Evolutionary conservation across 2,113 vertebrate species (phyloP), one percentile per base, ranked within the genome.

Genomic region (Numida meleagris): DNA sequence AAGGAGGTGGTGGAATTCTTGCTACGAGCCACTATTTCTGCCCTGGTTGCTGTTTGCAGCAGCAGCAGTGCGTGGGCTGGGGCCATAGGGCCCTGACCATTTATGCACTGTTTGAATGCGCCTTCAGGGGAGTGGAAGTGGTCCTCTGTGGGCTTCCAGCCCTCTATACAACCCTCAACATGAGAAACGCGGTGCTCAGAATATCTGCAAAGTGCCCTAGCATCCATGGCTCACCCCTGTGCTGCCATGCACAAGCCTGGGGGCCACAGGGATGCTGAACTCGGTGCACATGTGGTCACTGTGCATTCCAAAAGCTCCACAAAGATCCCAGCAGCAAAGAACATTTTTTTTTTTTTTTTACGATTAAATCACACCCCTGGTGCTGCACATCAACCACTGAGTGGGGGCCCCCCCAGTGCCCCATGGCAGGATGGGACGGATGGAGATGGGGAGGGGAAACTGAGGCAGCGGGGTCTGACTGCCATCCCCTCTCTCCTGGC

Each of bases 221-320:
- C 71, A 45, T 50, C 38, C 27, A 3, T 38, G 43, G 14, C n/a
- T 58, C 33, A n/a, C 59, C 38, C 42, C 17, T 1, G 1, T 51
- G 50, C 31, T 46, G 15, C 62, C 42, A n/a, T 21, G 25, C 36
- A 17, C 23, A 72, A 9, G 25, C 58, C 36, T 46, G 16, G 43
- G 42, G n/a, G 51, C 29, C 14, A 9, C 4, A 10, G 27, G 31
- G 38, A 34, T 53, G 13, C 19, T 2, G 23, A 91, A 4, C 38
- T 55, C n/a, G 3, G 9, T 0, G 4, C 24, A 2, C 0, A 1
- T 1, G 0, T 4, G 2, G n/a, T 25, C 7, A 9, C 51, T 29
- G 15, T 53, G 51, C 5, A 14, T 66, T 89, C 53, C 59, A 48
- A 45, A 73, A 45, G 36, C 6, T 21, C 66, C 9, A 5, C 45